These are phyloP conservation scores for Aplysia californica DNA, from an alignment of 1,140 invertebrate species.

Conservation along the genomic window DNA sequence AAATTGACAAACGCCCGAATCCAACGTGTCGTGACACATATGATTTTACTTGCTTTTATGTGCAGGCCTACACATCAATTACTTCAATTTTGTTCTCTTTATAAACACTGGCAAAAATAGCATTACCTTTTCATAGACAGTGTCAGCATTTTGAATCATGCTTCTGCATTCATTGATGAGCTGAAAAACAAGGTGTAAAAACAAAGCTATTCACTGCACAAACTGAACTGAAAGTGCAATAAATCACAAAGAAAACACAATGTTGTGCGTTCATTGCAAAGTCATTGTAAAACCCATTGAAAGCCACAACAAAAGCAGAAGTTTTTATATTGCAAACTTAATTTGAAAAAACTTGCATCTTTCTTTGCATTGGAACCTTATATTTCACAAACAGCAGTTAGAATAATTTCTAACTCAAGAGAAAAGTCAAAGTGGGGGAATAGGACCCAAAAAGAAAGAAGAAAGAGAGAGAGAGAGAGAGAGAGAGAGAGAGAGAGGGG, in stretches of 20 bases:
- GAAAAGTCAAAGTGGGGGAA: neutral
- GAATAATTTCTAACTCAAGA: neutral
- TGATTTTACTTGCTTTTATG: too few species aligned
- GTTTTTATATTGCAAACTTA: neutral
- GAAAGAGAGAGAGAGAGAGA: slow-evolving; percentile 21
- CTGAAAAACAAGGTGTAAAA: slow-evolving; percentile 52
- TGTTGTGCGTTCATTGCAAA: neutral
- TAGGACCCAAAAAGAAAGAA: neutral
- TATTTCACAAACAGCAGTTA: neutral
- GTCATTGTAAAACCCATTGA: neutral
- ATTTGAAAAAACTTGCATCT: neutral
- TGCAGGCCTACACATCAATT: too few species aligned
- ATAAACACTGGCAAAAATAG: too few species aligned
- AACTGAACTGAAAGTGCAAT: too few species aligned
- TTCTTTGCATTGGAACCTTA: neutral
- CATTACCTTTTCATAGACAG: slow-evolving; percentile 65
- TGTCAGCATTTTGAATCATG: slow-evolving; percentile 59
- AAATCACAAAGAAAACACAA: slow-evolving; percentile 25
- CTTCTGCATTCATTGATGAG: slow-evolving; percentile 62
- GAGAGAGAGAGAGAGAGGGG: slow-evolving; percentile 6
- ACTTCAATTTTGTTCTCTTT: too few species aligned
- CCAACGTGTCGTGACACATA: too few species aligned
- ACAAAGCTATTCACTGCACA: too few species aligned
- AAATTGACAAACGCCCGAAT: too few species aligned
- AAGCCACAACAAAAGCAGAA: neutral